Conservation (phyloP, 2,888 invertebrate genomes). For the Strigamia transsilvanica region DNA sequence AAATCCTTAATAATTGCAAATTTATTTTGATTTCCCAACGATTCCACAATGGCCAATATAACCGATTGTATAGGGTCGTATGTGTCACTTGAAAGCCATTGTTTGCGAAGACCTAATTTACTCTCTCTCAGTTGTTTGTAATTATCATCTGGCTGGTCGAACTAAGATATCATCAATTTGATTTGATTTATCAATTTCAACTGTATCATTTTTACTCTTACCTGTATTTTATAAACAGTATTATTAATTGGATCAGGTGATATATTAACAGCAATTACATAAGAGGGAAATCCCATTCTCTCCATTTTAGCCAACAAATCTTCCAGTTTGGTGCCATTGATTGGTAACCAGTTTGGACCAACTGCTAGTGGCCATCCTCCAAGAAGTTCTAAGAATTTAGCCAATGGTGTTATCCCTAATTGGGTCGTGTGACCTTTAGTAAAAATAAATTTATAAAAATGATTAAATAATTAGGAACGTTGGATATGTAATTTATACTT, state of each 20-base stretch:
- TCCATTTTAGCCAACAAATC: slow-evolving; percentile 18
- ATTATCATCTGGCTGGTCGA: neutral
- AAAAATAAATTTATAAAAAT: neutral
- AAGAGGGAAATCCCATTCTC: slow-evolving; percentile 29
- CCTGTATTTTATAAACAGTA: slow-evolving; percentile 15
- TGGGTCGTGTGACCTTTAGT: neutral
- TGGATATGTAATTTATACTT: neutral
- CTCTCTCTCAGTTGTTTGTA: neutral
- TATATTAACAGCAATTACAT: neutral
- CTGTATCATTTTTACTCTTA: neutral
- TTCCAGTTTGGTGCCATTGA: neutral
- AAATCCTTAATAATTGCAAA: neutral
- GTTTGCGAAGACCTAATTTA: neutral
- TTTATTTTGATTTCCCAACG: slow-evolving; percentile 3
- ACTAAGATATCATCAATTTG: neutral
- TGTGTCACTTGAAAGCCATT: neutral
- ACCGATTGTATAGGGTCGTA: neutral
- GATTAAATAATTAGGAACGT: no score
- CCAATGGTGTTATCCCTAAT: slow-evolving; percentile 1
- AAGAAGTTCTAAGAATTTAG: slow-evolving; percentile 29
- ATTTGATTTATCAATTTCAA: neutral
- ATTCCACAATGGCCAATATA: slow-evolving; percentile 8
- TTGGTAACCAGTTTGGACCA: neutral
- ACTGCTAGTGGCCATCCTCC: slow-evolving; percentile 44
- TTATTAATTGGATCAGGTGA: neutral